These are phyloP conservation scores for Semaprochilodus insignis DNA, from an alignment of 2,797 vertebrate species.

Conservation along the genomic window DNA sequence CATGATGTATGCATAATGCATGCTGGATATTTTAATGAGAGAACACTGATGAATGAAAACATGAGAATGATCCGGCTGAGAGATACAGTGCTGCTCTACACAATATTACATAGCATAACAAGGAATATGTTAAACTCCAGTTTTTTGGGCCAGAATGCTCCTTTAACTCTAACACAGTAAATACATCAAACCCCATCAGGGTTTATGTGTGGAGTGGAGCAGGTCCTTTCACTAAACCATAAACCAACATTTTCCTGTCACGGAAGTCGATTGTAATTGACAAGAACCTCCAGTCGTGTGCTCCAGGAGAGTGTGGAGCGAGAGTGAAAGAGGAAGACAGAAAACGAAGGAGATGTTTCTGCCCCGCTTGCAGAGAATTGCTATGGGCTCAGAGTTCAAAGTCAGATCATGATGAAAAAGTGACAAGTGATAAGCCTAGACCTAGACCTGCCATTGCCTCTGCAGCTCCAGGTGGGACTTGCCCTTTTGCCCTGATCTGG, in stretches of 20 bases:
- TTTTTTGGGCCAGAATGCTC: too few relatives aligned
- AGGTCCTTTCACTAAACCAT: not conserved
- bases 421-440: slow-evolving; percentile 26
- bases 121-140: too few relatives aligned
- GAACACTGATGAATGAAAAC: too few relatives aligned
- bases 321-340: not conserved
- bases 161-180: not conserved
- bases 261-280: slow-evolving; percentile 21
- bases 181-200: not conserved
- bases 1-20: too few relatives aligned
- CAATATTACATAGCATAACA: too few relatives aligned
- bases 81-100: too few relatives aligned
- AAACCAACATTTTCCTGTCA: slow-evolving; percentile 3
- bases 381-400: slow-evolving; percentile 22
- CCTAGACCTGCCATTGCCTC: not conserved
- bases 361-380: not conserved
- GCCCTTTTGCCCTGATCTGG: slow-evolving; percentile 24
- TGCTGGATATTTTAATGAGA: too few relatives aligned
- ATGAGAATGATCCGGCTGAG: too few relatives aligned
- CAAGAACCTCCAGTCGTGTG: slow-evolving; percentile 16
- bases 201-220: not conserved
- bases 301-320: slow-evolving; percentile 1
- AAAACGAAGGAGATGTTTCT: slow-evolving; percentile 15
- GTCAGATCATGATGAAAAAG: slow-evolving; percentile 10
- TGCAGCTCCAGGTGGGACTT: not conserved